Evolutionary conservation across 2,113 vertebrate species (phyloP).

Genomic region (Tetraodon nigroviridis): DNA sequence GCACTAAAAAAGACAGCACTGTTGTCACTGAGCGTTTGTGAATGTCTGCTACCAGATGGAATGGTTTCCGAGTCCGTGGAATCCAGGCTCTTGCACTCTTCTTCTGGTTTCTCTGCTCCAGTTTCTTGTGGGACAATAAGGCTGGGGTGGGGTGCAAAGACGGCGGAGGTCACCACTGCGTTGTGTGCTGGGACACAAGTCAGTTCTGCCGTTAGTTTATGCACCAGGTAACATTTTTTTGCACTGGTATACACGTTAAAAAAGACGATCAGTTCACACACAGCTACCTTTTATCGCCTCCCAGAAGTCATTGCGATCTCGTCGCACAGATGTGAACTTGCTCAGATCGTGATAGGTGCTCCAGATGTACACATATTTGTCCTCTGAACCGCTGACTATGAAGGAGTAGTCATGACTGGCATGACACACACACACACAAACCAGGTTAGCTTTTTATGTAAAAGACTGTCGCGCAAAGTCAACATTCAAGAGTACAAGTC

Average conservation of each 20-base stretch:
- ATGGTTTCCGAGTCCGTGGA: slow-evolving; percentile 80
- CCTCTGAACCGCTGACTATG: slow-evolving; percentile 96
- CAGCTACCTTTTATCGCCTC: slow-evolving; percentile 96
- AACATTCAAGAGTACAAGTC: no score
- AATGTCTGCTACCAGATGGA: slow-evolving; percentile 78
- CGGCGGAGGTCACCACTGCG: slow-evolving; percentile 94
- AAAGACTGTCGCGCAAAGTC: no score
- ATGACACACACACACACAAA: slow-evolving; percentile 6
- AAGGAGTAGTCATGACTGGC: slow-evolving; percentile 95
- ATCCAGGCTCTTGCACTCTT: slow-evolving; percentile 79
- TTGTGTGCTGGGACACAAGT: slow-evolving; percentile 83
- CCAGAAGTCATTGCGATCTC: slow-evolving; percentile 99
- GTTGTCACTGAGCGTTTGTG: background rate
- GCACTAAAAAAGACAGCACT: background rate
- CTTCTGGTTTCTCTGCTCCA: slow-evolving; percentile 82
- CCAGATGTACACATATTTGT: slow-evolving; percentile 98
- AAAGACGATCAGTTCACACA: background rate
- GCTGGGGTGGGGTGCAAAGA: slow-evolving; percentile 92
- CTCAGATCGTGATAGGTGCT: slow-evolving; percentile 98
- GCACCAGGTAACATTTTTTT: background rate
- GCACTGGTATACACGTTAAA: background rate
- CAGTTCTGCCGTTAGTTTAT: background rate
- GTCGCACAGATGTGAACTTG: slow-evolving; percentile 95
- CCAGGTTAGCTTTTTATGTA: background rate
- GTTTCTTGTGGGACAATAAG: slow-evolving; percentile 86